Base-by-base conservation (phyloP, 2,888 invertebrate genomes). In the Pasiphila rectangulata region DNA sequence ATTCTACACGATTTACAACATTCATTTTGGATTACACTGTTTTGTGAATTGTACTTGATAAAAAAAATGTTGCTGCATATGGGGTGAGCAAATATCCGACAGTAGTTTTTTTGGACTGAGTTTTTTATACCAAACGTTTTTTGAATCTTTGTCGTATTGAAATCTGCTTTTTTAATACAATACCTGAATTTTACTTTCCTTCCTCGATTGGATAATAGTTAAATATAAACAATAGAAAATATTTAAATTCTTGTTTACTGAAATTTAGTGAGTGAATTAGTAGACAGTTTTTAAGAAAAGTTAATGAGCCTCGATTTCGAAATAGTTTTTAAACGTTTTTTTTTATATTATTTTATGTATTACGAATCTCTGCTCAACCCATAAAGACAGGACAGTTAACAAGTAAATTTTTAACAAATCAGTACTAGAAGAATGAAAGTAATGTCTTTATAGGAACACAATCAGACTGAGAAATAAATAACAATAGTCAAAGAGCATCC, bases 1-100 rank as follows among this genome's bases (percentile, higher is more conserved):
- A 66, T 64, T n/a, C 74, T 77, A 79, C 73, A 69, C 63, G 63
- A 63, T 56, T 61, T 57, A 64, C 68, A 64, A 59, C 62, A 66
- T 60, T 64, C 63, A 64, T 59, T 9, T 44, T 36, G 35, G 38
- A 48, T 42, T 44, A 66, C 62, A 64, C 59, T 57, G 67, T 67
- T 64, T 62, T 57, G 64, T 57, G 60, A 61, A 65, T 70, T 71
- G 71, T 71, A 71, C 71, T 71, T 70, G 56, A 62, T 55, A 63
- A 62, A 61, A 61, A 63, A 66, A 57, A 56, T 6, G 59, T 9
- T 15, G 53, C 47, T 57, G 23, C 12, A n/a, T 19, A 21, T 6
- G 21, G 20, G 12, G 27, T 36, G 34, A 46, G 35, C 39, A 34
- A 10, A 7, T 1, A 17, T 4, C 4, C 17, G 38, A 6, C 25